Percentiles rank a stretch among this genome's conserved stretches.
These are phyloP conservation scores for Tupaia chinensis DNA, from an alignment of 2,113 vertebrate genomes.

Conservation along the genomic window DNA sequence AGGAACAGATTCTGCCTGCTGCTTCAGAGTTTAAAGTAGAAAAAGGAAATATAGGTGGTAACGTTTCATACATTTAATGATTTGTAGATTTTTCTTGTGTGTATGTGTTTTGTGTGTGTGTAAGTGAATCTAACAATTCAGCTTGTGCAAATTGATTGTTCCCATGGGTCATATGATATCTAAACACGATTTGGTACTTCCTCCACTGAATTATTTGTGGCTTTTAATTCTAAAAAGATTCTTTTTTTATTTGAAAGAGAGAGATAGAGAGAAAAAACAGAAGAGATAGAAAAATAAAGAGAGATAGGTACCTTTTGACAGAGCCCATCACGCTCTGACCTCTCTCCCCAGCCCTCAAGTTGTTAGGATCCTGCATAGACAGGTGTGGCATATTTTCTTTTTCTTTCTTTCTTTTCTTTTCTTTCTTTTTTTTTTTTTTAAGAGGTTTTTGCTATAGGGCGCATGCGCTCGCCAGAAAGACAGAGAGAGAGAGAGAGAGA, in stretches of 20 bases:
- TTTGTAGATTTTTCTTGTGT: background rate
- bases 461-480: too few species aligned
- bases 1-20: background rate
- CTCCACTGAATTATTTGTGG: background rate
- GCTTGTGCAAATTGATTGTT: background rate
- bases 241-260: background rate
- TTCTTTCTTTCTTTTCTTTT: too few species aligned
- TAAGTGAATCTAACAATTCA: background rate
- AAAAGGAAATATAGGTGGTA: background rate
- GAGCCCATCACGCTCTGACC: too few species aligned
- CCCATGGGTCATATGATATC: background rate
- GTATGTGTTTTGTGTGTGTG: background rate
- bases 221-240: conserved; percentile 21
- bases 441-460: too few species aligned
- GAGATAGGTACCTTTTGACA: too few species aligned
- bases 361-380: too few species aligned
- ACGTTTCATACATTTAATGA: background rate
- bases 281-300: too few species aligned
- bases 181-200: background rate
- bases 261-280: too few species aligned
- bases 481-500: too few species aligned
- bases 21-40: conserved; percentile 13
- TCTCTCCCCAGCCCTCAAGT: too few species aligned
- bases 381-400: too few species aligned
- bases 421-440: too few species aligned